Base-by-base conservation (phyloP, 2,113 vertebrate genomes). In the Boulengeromyrus knoepffleri region DNA sequence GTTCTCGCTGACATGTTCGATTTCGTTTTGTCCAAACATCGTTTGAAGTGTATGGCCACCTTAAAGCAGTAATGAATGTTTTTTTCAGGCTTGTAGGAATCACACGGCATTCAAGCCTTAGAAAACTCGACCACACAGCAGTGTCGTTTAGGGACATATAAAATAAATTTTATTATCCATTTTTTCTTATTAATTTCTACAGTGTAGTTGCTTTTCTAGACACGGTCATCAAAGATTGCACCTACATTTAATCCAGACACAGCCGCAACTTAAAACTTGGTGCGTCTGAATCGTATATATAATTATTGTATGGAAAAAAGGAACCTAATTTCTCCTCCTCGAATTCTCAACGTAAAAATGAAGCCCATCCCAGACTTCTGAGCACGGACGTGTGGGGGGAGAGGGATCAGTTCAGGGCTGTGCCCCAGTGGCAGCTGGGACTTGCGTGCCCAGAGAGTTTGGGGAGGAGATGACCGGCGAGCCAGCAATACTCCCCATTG, bases 81-180 rank as follows among this genome's bases (percentile, higher is more conserved):
- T 66, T 58, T 13, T 70, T 4, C n/a, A 12, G 62, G n/a, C 62
- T 66, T 31, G 62, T 31, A 66, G 24, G 9, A 66, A 12, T 31
- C 62, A 8, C 24, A 39, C 58, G 17, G 50, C 85, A 87, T 6
- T 47, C 85, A 39, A 70, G 19, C 45, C 53, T 87, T 0, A 88
- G 84, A 62, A 89, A 89, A 91, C 12, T 31, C 9, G 21, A 36
- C 85, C 39, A 49, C 83, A 88, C 50, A 90, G 88, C 74, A 74
- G 89, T 86, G n/a, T 85, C 47, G 70, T 21, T 87, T 94, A 94
- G 91, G 94, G 94, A 94, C 94, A 95, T 95, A 95, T 93, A 95
- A 95, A 95, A 95, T 95, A 93, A 91, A 94, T 92, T 95, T 95
- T 95, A 95, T 95, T 95, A 91, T 95, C 91, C 92, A 77, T 93